Base-by-base conservation (phyloP, 2,888 invertebrate species). In the Sinelater perroti region DNA sequence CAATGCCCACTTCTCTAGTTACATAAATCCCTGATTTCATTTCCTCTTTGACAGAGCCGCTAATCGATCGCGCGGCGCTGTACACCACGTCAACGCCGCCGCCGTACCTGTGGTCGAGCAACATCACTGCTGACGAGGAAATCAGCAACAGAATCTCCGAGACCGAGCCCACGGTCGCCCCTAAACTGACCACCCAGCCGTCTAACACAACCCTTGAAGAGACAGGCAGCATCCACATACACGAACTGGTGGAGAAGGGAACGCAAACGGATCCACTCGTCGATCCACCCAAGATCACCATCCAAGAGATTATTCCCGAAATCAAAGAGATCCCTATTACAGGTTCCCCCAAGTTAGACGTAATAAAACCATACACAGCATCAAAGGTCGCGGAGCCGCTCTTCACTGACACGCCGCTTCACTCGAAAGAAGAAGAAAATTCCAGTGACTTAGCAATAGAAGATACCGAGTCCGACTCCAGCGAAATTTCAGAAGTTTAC, bases 241-340 rank as follows among this genome's bases (percentile, higher is more conserved):
- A 62, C 4, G 59, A 61, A 55, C 26, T 40, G 10, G 56, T 54
- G 3, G 61, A 64, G 30, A 46, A 60, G 54, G 17, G 49, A 4
- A 54, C 49, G 0, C 61, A 63, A 57, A 64, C 50, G 21, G 64
- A 56, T 40, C 57, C 21, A n/a, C 1, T 13, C 2, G 10, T 26
- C 2, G 33, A 54, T 7, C 18, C 26, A 3, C 24, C 31, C 6
- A 72, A 72, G 58, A 78, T 78, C 18, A 85, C 84, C 0, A 85
- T 85, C 20, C 85, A 85, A 64, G 85, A 86, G 74, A 84, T 86
- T 3, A 84, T 85, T 2, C 84, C 84, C 0, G 83, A 75, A 60
- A 65, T 73, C 10, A 75, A 74, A 45, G 76, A 77, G 59, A 75
- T 74, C 21, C 73, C 76, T 7, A 70, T 75, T n/a, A 75, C 76